Base-by-base conservation (phyloP, 2,888 invertebrate species). In the Theodoxus fluviatilis region DNA sequence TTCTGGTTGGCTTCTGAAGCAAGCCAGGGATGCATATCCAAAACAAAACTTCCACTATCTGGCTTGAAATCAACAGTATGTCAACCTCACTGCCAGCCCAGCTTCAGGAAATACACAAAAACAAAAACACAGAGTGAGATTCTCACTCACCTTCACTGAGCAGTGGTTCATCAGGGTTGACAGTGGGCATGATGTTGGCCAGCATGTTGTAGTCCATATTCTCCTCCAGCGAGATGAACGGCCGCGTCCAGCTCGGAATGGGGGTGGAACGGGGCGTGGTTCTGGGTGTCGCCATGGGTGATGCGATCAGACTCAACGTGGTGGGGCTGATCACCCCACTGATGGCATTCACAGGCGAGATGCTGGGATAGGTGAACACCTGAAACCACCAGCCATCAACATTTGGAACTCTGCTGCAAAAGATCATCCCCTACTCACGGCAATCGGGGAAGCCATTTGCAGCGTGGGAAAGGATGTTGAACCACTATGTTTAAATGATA, bases 301-400 rank as follows among this genome's bases (percentile, higher is more conserved):
- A 93, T 38, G 90, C 88, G 85, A 94, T 93, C 85, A 94, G 90
- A 86, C 93, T 94, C 85, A 94, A 90, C 85, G 94, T 94, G 83
- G 94, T 94, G 81, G 94, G 94, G 85, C 94, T 94, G 87, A 94
- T 94, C 81, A 94, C 93, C 77, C 94, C 94, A 79, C 89, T 89
- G 86, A 94, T 92, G 90, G 93, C 92, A 75, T 91, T 91, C 80
- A 92, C 93, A 84, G 94, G 93, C 85, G 94, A 93, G 84, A 94
- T 91, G 83, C 92, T 92, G 77, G 95, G 93, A 89, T 96, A 96
- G 80, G 94, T 94, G 90, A 96, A 94, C 83, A 97, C 92, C 96
- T 96, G 90, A 1, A 22, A 7, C 43, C 43, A 43, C 18, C 43
- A 43, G 43, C 7, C 43, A 43, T 43, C 43, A 15, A 15, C 43